Conservation (phyloP, 2,888 invertebrate genomes). For the Andrena bicolor region DNA sequence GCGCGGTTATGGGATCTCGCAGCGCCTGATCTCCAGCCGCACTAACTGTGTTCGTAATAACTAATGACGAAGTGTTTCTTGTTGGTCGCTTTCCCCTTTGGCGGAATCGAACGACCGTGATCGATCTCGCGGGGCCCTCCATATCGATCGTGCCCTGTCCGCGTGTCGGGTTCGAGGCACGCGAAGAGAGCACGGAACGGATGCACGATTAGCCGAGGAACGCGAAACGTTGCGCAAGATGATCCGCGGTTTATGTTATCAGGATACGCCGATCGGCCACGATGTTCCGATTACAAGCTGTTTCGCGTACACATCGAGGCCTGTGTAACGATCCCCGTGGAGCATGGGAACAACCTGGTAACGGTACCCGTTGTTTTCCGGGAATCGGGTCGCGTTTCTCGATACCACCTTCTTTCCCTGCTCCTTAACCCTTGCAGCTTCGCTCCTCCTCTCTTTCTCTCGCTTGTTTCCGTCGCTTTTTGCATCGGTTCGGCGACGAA, state of each 20-base stretch:
- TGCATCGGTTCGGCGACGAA: slow-evolving; percentile 6
- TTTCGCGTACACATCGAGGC: slow-evolving; percentile 26
- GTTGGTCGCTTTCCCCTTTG: background rate
- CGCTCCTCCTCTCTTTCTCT: background rate
- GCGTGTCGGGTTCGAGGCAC: slow-evolving; percentile 3
- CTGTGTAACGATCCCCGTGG: slow-evolving; percentile 37
- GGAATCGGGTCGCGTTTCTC: slow-evolving; percentile 60
- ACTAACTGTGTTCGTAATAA: background rate
- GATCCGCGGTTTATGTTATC: slow-evolving; percentile 56
- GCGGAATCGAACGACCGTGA: slow-evolving; percentile 26
- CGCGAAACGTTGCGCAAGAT: slow-evolving; percentile 53
- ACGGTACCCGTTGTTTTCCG: slow-evolving; percentile 65
- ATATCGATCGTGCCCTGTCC: slow-evolving; percentile 11
- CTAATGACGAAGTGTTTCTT: background rate
- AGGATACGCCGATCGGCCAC: slow-evolving; percentile 44
- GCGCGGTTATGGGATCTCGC: too few species aligned
- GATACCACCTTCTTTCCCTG: background rate
- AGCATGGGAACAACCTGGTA: slow-evolving; percentile 55
- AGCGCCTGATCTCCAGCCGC: too few species aligned
- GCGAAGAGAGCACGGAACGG: slow-evolving; percentile 15
- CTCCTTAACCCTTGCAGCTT: too few species aligned
- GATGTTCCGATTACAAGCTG: slow-evolving; percentile 53
- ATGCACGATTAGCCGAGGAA: slow-evolving; percentile 50
- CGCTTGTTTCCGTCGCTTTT: background rate
- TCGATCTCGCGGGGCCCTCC: slow-evolving; percentile 17